These are phyloP conservation scores for Silurus aristotelis DNA, from an alignment of 2,797 vertebrate species.

Conservation along the genomic window DNA sequence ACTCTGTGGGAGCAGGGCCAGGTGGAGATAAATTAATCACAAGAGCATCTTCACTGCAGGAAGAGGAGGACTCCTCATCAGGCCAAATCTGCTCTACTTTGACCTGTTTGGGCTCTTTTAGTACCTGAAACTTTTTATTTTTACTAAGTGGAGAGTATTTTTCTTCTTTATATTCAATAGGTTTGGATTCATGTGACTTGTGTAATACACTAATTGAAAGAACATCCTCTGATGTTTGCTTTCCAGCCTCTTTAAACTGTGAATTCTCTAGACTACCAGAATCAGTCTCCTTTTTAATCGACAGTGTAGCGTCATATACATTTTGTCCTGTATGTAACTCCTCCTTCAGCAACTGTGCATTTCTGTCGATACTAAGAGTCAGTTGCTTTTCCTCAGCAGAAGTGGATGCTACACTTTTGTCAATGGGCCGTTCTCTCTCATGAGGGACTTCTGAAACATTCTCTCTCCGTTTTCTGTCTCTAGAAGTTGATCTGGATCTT, in stretches of 20 bases:
- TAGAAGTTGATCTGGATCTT: constrained; percentile 68
- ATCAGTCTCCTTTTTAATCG: constrained; percentile 37
- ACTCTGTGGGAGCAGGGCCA: constrained; percentile 6
- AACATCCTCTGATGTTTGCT: constrained; percentile 26
- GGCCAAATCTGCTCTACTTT: constrained; percentile 47
- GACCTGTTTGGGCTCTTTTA: constrained; percentile 37
- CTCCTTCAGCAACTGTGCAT: not conserved
- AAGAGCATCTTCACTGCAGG: constrained; percentile 36
- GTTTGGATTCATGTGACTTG: constrained; percentile 2
- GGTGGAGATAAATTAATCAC: constrained; percentile 37
- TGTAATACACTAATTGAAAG: not conserved
- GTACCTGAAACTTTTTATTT: constrained; percentile 54
- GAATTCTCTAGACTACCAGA: constrained; percentile 24
- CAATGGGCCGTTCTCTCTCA: constrained; percentile 13
- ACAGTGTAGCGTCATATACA: not conserved
- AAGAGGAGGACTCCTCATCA: constrained; percentile 30
- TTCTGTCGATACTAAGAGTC: constrained; percentile 13
- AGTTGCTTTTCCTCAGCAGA: constrained; percentile 13
- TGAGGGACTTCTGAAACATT: constrained; percentile 48
- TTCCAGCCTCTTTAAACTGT: constrained; percentile 2
- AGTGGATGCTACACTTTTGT: constrained; percentile 13
- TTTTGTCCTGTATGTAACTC: constrained; percentile 10
- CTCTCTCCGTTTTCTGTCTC: constrained; percentile 64
- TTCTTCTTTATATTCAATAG: constrained; percentile 54
- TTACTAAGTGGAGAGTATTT: constrained; percentile 20